A percentile compares a stretch with the other conserved stretches of the same genome.
phyloP scores from a whole-genome alignment of 2,888 invertebrate genomes.

The Drosophila fungiperda region DNA sequence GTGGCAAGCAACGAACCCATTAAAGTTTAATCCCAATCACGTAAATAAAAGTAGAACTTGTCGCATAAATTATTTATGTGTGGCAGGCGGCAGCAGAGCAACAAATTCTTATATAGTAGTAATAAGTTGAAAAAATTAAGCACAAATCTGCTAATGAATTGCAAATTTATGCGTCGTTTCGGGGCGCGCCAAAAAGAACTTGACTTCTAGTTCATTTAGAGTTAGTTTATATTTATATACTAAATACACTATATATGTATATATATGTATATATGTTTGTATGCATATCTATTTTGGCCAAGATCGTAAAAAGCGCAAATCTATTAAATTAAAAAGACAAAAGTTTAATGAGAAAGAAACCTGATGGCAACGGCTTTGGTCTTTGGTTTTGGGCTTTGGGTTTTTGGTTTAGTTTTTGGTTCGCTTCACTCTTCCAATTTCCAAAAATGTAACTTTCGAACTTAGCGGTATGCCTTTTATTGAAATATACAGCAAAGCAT shows the following conservation, averaged over 20 bases:
- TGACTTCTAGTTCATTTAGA: constrained; percentile 79
- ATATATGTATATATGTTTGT: constrained; percentile 15
- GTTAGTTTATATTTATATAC: constrained; percentile 28
- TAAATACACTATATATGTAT: constrained; percentile 17
- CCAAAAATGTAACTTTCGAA: constrained; percentile 82
- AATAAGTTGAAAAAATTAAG: constrained; percentile 66
- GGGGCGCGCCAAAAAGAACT: constrained; percentile 78
- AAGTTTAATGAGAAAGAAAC: constrained; percentile 76
- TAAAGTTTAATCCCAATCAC: constrained; percentile 77
- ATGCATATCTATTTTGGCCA: constrained; percentile 27
- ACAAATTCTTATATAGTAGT: constrained; percentile 33
- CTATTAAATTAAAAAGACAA: constrained; percentile 71
- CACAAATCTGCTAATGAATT: constrained; percentile 72
- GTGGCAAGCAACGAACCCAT: constrained; percentile 78
- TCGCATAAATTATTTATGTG: constrained; percentile 76
- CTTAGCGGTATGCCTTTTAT: constrained; percentile 79
- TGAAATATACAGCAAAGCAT: constrained; percentile 48
- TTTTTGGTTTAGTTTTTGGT: constrained; percentile 27
- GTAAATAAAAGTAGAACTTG: constrained; percentile 77
- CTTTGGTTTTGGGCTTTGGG: not conserved
- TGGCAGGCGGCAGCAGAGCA: constrained; percentile 40
- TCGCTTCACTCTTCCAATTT: constrained; percentile 58
- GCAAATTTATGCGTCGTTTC: constrained; percentile 73
- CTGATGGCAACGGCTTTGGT: constrained; percentile 50
- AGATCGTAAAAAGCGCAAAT: constrained; percentile 71